Evolutionary conservation across 2,797 vertebrate genomes (phyloP), one percentile per base, ranked within the genome.

Genomic region (Macropodus opercularis): DNA sequence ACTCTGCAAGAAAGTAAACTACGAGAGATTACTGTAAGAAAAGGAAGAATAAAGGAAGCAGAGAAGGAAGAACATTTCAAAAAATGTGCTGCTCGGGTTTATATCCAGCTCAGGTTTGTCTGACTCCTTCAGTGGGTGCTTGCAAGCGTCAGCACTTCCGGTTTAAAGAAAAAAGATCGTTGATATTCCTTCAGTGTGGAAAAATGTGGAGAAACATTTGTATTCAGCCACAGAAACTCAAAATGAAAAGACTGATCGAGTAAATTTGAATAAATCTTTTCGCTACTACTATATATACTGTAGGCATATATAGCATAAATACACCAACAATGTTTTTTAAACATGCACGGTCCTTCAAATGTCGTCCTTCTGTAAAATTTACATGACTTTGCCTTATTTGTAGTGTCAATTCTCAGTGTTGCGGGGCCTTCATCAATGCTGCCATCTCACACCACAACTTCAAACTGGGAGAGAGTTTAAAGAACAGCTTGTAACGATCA

Each of bases 381-480:
- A 85, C 77, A 76, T 69, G 68, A 71, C 63, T 49, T 63, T 22
- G 51, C 74, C 63, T 77, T 62, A 75, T 82, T 79, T 77, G 78
- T 78, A 75, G 63, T 54, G 76, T 83, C 64, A 60, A 65, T 77
- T 78, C 66, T 87, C 69, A 78, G 85, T 67, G 87, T 81, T 77
- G 56, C 69, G 72, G 79, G 84, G 88, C 92, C 91, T 92, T 93
- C 92, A 91, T 91, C 86, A 87, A 75, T 74, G 81, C 85, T 55
- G 74, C 89, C 46, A 80, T 59, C 77, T 86, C 79, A 89, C 77
- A 73, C 87, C 72, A 85, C 88, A 87, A 85, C 79, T 80, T 89
- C 60, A 73, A 77, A 75, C 27, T 14, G 52, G 72, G 65, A 41
- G 43, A 43, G 36, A 69, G 62, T 79, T 84, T 63, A 61, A 80